Conservation (phyloP, 35 echinoderm and acorn worm genomes). For the Anneissia japonica region DNA sequence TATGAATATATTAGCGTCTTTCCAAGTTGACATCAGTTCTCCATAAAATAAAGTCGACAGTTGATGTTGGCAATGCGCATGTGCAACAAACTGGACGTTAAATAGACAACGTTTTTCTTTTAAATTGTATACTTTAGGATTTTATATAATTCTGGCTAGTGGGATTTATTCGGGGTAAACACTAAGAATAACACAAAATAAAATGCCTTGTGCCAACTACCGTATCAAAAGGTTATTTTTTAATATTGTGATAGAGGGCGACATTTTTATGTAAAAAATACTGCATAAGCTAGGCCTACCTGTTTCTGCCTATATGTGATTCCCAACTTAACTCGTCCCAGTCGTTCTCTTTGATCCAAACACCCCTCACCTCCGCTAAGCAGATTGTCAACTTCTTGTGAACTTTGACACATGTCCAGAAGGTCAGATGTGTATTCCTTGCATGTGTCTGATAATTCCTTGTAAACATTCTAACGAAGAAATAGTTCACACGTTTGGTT, state of each 20-base stretch:
- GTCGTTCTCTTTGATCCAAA: not conserved
- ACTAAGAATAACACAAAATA: too few species aligned
- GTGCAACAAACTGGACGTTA: conserved; percentile 77
- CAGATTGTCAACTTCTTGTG: conserved; percentile 69
- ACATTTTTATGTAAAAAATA: too few species aligned
- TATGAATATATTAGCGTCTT: conserved; percentile 26
- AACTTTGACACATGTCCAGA: conserved; percentile 94
- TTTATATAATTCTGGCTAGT: too few species aligned
- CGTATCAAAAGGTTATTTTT: too few species aligned
- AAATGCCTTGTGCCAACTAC: too few species aligned
- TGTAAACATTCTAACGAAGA: conserved; percentile 61
- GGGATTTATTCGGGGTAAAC: too few species aligned
- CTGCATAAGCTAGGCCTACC: too few species aligned
- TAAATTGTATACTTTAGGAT: too few species aligned
- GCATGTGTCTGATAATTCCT: conserved; percentile 60
- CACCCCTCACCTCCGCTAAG: conserved; percentile 13
- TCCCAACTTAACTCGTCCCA: not conserved
- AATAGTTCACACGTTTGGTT: not conserved
- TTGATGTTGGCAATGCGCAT: conserved; percentile 91
- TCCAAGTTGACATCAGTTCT: conserved; percentile 67
- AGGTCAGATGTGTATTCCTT: conserved; percentile 86
- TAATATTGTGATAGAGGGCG: too few species aligned
- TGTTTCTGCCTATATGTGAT: conserved; percentile 7
- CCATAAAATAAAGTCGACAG: conserved; percentile 83
- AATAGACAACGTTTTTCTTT: not conserved